Evolutionary conservation across 35 echinoderm and acorn worm genomes (phyloP).

Genomic region (Patiria miniata): DNA sequence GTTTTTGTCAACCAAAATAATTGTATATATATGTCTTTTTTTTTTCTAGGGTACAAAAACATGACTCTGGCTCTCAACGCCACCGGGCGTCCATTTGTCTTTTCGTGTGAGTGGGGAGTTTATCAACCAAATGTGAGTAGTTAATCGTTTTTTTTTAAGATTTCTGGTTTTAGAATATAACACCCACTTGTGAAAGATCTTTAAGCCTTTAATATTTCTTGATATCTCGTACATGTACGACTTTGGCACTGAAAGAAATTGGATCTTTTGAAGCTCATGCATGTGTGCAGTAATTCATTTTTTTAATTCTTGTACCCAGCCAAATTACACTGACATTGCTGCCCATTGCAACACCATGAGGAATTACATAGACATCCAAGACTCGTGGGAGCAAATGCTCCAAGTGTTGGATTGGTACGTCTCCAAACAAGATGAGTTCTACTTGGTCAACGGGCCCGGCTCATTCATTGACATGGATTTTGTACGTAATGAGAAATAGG

Average conservation of each 20-base stretch:
- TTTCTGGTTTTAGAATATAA: no score
- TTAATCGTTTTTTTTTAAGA: no score
- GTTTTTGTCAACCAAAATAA: no score
- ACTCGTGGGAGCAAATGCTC: constrained; percentile 68
- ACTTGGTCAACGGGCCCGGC: constrained; percentile 64
- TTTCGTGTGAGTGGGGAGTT: constrained; percentile 73
- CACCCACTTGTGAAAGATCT: no score
- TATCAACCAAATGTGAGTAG: no score
- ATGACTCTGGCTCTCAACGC: constrained; percentile 70
- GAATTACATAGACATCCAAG: constrained; percentile 74
- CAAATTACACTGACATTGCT: constrained; percentile 63
- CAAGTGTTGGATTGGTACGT: constrained; percentile 57
- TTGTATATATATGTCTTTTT: no score
- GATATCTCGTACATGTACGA: no score
- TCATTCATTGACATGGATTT: constrained; percentile 78
- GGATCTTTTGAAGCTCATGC: no score
- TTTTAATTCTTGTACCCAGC: constrained; percentile 31
- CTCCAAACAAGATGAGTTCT: constrained; percentile 52
- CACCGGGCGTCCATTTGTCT: constrained; percentile 54
- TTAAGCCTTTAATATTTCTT: no score
- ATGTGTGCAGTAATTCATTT: no score
- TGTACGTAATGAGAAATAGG: constrained; percentile 39
- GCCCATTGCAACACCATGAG: constrained; percentile 73
- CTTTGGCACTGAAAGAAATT: no score
- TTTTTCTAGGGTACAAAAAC: constrained; percentile 50